Conservation (phyloP, 2,113 vertebrate species). For the Oryzias melastigma region DNA sequence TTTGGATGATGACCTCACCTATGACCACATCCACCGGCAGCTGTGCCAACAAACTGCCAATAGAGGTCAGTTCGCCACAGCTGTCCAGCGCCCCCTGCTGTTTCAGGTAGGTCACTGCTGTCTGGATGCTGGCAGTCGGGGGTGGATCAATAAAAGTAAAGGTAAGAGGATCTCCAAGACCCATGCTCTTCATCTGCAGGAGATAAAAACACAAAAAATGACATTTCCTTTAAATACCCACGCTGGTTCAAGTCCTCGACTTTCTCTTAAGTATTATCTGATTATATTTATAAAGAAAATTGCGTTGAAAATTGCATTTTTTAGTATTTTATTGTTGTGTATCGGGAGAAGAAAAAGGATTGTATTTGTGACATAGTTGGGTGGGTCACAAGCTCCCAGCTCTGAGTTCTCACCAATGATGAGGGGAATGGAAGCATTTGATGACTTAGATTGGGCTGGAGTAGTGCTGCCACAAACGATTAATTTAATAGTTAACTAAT, state of each 20-base stretch:
- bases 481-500: too few species aligned
- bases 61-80: constrained; percentile 78
- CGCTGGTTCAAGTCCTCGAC: not conserved
- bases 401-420: too few species aligned
- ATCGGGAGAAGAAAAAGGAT: too few species aligned
- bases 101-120: constrained; percentile 83
- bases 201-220: not conserved
- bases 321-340: too few species aligned
- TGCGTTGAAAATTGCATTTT: too few species aligned
- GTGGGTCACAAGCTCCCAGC: too few species aligned
- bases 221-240: rapidly evolving
- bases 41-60: constrained; percentile 86
- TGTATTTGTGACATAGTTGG: too few species aligned
- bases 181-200: constrained; percentile 91
- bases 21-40: constrained; percentile 92
- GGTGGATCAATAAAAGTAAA: constrained; percentile 92
- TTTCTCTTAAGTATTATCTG: not conserved
- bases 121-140: constrained; percentile 84
- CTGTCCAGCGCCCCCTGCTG: constrained; percentile 88
- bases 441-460: too few species aligned
- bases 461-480: too few species aligned
- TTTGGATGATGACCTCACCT: constrained; percentile 73
- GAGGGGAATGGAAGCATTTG: too few species aligned
- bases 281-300: too few species aligned
- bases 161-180: constrained; percentile 84